These are phyloP conservation scores for Andricus curvator DNA, from an alignment of 2,888 invertebrate species.

Conservation along the genomic window DNA sequence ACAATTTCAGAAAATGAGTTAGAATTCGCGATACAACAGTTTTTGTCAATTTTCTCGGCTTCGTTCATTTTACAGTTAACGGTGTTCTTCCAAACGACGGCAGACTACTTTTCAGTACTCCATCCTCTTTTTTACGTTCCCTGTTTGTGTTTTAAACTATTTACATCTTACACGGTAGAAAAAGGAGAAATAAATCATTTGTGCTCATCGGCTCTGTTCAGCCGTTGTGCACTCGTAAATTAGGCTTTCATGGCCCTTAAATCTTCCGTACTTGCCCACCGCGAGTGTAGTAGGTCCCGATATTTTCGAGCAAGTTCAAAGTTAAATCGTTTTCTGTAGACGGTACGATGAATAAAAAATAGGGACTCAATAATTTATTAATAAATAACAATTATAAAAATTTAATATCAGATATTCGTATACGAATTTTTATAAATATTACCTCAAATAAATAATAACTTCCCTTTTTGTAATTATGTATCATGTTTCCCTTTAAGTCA, in stretches of 20 bases:
- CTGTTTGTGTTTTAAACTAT: conserved; percentile 15
- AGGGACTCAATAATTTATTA: background rate
- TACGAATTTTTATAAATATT: too few species aligned
- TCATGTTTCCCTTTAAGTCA: too few species aligned
- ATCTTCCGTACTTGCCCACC: conserved; percentile 46
- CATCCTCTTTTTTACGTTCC: background rate
- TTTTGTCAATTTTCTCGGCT: too few species aligned
- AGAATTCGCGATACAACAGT: too few species aligned
- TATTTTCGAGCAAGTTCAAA: conserved; percentile 16
- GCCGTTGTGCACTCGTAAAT: conserved; percentile 56
- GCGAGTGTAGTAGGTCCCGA: background rate
- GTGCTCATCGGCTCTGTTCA: conserved; percentile 21
- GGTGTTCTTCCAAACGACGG: too few species aligned
- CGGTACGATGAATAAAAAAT: background rate
- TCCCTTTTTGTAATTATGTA: too few species aligned
- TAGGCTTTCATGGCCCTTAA: conserved; percentile 55
- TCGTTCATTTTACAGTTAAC: too few species aligned
- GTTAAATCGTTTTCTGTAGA: conserved; percentile 5
- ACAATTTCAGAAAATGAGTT: too few species aligned
- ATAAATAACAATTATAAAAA: background rate
- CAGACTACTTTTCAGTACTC: too few species aligned
- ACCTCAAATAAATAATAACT: too few species aligned
- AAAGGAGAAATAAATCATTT: conserved; percentile 35
- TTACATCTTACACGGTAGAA: background rate
- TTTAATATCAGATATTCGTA: too few species aligned